A percentile compares a stretch with the other conserved stretches of the same genome.
Evolutionary conservation across 2,888 invertebrate species (phyloP).

Genomic region (Andrena camellia): DNA sequence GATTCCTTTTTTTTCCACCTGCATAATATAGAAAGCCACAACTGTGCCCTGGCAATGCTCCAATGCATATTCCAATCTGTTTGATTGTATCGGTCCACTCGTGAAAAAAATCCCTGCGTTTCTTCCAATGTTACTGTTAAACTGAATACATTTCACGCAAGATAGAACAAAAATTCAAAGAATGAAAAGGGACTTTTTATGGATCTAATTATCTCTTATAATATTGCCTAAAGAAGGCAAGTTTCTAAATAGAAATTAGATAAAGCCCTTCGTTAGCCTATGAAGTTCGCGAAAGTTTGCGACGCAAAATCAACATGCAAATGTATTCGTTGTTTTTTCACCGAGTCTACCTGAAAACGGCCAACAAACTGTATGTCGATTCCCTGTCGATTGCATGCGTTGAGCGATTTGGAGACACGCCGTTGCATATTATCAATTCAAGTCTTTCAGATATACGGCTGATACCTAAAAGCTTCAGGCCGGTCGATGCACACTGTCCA

Average conservation of each 20-base stretch:
- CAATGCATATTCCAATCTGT: background rate
- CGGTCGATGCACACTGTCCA: constrained; percentile 48
- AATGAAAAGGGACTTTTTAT: no score
- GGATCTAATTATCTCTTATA: no score
- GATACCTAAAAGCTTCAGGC: constrained; percentile 54
- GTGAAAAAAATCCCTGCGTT: background rate
- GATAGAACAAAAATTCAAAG: no score
- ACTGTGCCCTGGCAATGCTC: constrained; percentile 3
- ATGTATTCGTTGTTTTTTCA: background rate
- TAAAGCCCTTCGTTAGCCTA: background rate
- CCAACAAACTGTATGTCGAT: constrained; percentile 19
- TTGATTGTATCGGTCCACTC: background rate
- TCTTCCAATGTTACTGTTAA: no score
- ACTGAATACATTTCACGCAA: no score
- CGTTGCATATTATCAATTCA: constrained; percentile 46
- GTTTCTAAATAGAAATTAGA: no score
- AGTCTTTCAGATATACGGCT: constrained; percentile 55
- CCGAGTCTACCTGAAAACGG: background rate
- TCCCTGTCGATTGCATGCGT: constrained; percentile 4
- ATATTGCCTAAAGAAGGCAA: no score
- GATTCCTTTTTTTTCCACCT: constrained; percentile 23
- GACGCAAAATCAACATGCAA: background rate
- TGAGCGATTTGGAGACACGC: constrained; percentile 21
- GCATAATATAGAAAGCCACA: constrained; percentile 33
- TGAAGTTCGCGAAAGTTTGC: background rate